A percentile compares a stretch with the other conserved stretches of the same genome.
phyloP scores from a whole-genome alignment of 2,797 vertebrate species.

The Spheniscus humboldti region DNA sequence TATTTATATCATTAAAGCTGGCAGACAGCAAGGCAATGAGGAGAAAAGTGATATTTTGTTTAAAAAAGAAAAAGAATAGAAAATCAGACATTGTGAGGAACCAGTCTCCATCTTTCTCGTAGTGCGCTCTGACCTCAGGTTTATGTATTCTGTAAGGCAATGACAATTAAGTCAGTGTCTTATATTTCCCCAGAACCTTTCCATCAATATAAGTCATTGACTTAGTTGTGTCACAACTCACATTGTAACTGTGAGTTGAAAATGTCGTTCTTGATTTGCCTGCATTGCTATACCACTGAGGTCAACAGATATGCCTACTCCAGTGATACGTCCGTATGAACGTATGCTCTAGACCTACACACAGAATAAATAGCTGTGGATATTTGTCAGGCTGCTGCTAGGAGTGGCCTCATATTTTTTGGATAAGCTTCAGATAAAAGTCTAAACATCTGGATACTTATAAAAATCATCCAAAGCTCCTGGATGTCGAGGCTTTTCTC shows the following conservation, averaged over 20 bases:
- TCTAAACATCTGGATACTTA: constrained; percentile 38
- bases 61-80: not conserved
- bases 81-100: not conserved
- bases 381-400: constrained; percentile 34
- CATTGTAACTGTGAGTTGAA: not conserved
- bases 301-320: not conserved
- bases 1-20: not conserved
- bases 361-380: not conserved
- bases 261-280: not conserved
- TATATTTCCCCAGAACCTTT: not conserved
- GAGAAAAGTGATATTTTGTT: not conserved
- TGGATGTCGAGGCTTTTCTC: not conserved
- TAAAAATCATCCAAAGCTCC: constrained; percentile 42
- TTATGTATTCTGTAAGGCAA: not conserved
- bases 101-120: not conserved
- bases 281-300: not conserved
- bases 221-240: not conserved
- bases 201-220: not conserved
- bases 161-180: not conserved
- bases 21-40: not conserved
- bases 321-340: not conserved
- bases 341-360: not conserved
- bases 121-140: not conserved
- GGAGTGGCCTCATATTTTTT: constrained; percentile 16
- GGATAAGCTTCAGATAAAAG: constrained; percentile 19